Evolutionary conservation across 2,888 invertebrate species (phyloP).

Genomic region (Timandra comae): DNA sequence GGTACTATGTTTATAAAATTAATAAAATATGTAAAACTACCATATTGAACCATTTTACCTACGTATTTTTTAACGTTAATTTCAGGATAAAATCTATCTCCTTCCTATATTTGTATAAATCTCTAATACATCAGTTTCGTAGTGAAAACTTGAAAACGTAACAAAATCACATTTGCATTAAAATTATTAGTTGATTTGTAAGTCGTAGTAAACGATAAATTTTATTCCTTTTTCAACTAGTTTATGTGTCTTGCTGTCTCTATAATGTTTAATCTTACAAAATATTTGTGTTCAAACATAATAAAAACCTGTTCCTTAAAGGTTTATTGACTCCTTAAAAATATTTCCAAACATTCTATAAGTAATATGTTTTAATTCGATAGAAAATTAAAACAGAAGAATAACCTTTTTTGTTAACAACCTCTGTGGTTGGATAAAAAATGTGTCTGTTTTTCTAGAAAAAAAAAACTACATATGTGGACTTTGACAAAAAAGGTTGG

Average conservation of each 20-base stretch:
- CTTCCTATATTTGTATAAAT: no score
- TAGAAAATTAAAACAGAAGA: slow-evolving; percentile 33
- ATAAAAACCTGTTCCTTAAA: slow-evolving; percentile 60
- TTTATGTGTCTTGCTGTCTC: slow-evolving; percentile 18
- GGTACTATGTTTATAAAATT: no score
- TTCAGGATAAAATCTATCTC: no score
- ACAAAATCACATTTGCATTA: no score
- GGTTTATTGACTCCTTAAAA: slow-evolving; percentile 70
- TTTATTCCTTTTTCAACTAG: slow-evolving; percentile 4
- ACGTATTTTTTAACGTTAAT: no score
- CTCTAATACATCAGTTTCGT: no score
- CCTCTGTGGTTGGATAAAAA: neutral
- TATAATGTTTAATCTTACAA: slow-evolving; percentile 46
- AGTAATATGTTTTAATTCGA: slow-evolving; percentile 32
- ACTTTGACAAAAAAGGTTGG: neutral
- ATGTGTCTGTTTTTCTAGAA: neutral
- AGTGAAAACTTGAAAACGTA: no score
- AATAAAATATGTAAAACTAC: no score
- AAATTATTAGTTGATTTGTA: no score
- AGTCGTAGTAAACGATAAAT: no score
- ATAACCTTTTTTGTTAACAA: slow-evolving; percentile 13
- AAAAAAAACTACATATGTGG: neutral
- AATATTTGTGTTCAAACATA: slow-evolving; percentile 67
- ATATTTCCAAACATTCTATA: slow-evolving; percentile 49
- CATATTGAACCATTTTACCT: no score